Evolutionary conservation across 1,140 invertebrate species (phyloP).

Genomic region (Octopus sinensis): DNA sequence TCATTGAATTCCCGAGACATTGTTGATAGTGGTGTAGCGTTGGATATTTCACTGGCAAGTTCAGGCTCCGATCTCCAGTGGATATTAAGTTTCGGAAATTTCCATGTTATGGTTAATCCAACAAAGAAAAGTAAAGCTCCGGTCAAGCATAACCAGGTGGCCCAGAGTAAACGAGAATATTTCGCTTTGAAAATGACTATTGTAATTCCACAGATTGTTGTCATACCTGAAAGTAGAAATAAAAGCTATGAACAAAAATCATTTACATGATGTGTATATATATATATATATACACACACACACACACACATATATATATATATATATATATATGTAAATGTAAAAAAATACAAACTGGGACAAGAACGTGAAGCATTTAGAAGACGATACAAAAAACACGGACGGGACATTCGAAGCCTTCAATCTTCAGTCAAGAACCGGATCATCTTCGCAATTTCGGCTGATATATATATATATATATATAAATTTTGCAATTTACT

Average conservation of each 20-base stretch:
- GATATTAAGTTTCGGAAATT: slow-evolving; percentile 9
- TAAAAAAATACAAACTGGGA: too few relatives aligned
- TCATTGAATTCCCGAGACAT: slow-evolving; percentile 8
- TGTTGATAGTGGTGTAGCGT: slow-evolving; percentile 8
- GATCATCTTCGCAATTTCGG: too few relatives aligned
- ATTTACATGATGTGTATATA: too few relatives aligned
- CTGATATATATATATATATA: too few relatives aligned
- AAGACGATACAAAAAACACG: too few relatives aligned
- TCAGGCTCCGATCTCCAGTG: not conserved
- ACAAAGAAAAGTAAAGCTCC: slow-evolving; percentile 8
- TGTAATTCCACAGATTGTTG: not conserved
- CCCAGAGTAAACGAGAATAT: not conserved
- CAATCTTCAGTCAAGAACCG: too few relatives aligned
- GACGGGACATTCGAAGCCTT: too few relatives aligned
- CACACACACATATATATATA: not conserved
- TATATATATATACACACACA: not conserved
- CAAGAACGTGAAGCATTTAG: too few relatives aligned
- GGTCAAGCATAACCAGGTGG: slow-evolving; percentile 7
- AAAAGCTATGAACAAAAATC: not conserved
- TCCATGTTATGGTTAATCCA: slow-evolving; percentile 1
- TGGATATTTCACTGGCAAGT: slow-evolving; percentile 1
- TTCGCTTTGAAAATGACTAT: not conserved
- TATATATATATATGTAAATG: not conserved
- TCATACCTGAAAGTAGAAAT: not conserved
- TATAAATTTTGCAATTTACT: too few relatives aligned